phyloP scores from a whole-genome alignment of 2,113 vertebrate species.

The Columbina picui region DNA sequence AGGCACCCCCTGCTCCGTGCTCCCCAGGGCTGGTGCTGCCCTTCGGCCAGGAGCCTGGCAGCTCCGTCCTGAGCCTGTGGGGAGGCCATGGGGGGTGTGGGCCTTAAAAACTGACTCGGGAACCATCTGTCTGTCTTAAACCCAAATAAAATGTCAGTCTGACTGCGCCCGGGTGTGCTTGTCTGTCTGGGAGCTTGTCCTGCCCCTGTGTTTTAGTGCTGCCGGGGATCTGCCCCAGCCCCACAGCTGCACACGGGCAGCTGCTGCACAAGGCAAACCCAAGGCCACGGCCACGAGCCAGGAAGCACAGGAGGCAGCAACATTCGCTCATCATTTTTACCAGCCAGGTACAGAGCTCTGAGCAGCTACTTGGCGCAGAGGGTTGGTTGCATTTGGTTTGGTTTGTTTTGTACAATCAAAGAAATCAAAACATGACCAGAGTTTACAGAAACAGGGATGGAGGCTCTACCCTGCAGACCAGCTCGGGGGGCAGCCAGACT shows the following conservation, averaged over 20 bases:
- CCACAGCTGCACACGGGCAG: not conserved
- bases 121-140: constrained; percentile 45
- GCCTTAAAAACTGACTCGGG: not conserved
- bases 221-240: not conserved
- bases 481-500: constrained; percentile 11
- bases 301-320: constrained; percentile 61
- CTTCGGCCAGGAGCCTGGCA: not conserved
- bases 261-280: fast-evolving
- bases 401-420: constrained; percentile 68
- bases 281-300: not conserved
- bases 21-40: not conserved
- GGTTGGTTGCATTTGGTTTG: constrained; percentile 27
- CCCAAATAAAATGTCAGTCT: constrained; percentile 64
- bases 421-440: constrained; percentile 52
- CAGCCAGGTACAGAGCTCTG: constrained; percentile 72
- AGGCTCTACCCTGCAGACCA: constrained; percentile 49
- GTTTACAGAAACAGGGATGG: constrained; percentile 71
- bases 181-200: not conserved
- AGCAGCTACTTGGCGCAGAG: constrained; percentile 62
- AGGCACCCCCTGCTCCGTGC: not conserved
- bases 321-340: constrained; percentile 72
- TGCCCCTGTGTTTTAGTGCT: fast-evolving
- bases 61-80: not conserved
- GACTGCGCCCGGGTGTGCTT: not conserved
- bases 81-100: not conserved